Conservation (phyloP, 2,888 invertebrate species). For the Sphaeridia pumilis region DNA sequence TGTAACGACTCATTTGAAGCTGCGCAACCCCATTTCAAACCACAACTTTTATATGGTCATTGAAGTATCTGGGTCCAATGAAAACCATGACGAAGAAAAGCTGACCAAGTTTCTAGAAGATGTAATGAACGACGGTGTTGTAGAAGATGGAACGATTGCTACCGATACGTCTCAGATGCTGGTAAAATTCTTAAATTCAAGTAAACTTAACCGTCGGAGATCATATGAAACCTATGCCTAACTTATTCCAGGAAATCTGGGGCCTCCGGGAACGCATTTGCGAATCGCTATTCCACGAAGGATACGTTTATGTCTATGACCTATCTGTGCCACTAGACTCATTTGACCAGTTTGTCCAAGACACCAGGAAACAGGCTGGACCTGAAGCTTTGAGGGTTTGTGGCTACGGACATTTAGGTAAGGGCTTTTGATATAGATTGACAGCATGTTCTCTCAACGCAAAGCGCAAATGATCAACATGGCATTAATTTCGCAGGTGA, state of each 20-base stretch:
- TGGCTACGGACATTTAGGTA: not conserved
- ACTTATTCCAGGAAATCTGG: too few species aligned
- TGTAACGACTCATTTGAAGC: constrained; percentile 50
- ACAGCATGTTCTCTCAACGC: too few species aligned
- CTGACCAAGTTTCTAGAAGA: constrained; percentile 60
- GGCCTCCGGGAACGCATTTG: too few species aligned
- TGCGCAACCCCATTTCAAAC: constrained; percentile 44
- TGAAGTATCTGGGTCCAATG: constrained; percentile 78
- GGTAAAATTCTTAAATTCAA: not conserved
- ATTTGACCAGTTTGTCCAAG: not conserved
- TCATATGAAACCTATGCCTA: too few species aligned
- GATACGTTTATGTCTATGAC: not conserved
- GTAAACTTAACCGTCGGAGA: not conserved
- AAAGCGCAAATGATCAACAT: too few species aligned
- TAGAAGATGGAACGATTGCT: constrained; percentile 72
- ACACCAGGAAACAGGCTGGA: not conserved
- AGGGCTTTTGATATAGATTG: too few species aligned
- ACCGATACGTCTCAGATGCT: constrained; percentile 46
- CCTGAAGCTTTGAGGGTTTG: not conserved
- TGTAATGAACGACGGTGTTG: constrained; percentile 47
- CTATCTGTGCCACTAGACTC: not conserved
- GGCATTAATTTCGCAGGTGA: constrained; percentile 55
- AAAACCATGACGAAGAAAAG: constrained; percentile 76
- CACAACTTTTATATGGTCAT: constrained; percentile 70
- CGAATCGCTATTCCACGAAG: not conserved